These are phyloP conservation scores for Tachystola acroxantha DNA, from an alignment of 2,888 invertebrate genomes.

Conservation along the genomic window DNA sequence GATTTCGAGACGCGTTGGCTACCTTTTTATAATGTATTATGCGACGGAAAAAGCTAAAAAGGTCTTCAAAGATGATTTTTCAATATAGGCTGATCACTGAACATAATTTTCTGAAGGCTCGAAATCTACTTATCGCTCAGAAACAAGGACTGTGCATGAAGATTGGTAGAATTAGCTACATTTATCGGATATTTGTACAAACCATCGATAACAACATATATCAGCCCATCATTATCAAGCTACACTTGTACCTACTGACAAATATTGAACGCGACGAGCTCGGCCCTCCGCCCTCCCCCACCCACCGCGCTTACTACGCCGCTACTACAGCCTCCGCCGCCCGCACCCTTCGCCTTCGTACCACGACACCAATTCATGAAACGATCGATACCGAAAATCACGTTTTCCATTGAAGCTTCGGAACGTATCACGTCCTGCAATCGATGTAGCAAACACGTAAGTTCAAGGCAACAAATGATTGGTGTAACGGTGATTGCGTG, in stretches of 20 bases:
- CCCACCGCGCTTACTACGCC: slow-evolving; percentile 52
- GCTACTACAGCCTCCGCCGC: slow-evolving; percentile 55
- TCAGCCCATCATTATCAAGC: slow-evolving; percentile 17
- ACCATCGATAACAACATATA: slow-evolving; percentile 10
- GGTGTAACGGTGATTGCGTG: slow-evolving; percentile 6
- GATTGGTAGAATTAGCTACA: too few species aligned
- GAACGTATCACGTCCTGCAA: slow-evolving; percentile 1
- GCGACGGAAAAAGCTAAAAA: too few species aligned
- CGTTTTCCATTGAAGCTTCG: slow-evolving; percentile 14
- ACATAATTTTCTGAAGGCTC: too few species aligned
- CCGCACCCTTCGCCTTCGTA: slow-evolving; percentile 35
- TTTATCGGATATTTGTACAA: background rate
- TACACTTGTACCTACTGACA: slow-evolving; percentile 29
- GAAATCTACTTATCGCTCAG: too few species aligned
- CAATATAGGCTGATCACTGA: too few species aligned
- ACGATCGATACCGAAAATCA: slow-evolving; percentile 12
- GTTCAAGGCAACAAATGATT: slow-evolving; percentile 10
- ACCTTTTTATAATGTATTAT: too few species aligned
- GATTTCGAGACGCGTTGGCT: too few species aligned
- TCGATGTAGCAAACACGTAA: slow-evolving; percentile 13
- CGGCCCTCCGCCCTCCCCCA: slow-evolving; percentile 15
- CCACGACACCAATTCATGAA: slow-evolving; percentile 24
- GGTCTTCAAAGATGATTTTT: too few species aligned
- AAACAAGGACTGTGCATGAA: too few species aligned
- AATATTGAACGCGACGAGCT: slow-evolving; percentile 48